These are phyloP conservation scores for Tachyglossus aculeatus DNA, from an alignment of 2,797 vertebrate genomes.

Conservation along the genomic window DNA sequence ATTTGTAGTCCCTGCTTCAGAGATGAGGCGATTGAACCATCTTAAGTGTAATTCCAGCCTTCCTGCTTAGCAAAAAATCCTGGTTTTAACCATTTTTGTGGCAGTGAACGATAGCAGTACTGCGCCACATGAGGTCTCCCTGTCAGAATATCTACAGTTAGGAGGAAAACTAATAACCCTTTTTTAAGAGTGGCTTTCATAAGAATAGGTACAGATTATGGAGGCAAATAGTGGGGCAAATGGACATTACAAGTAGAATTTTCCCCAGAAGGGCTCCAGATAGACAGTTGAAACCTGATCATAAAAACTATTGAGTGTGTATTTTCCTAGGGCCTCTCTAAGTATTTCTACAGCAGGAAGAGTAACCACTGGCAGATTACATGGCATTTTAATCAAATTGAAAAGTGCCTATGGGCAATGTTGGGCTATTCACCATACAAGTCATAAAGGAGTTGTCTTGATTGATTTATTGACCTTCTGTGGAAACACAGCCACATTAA, in stretches of 20 bases:
- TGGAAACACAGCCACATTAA: constrained; percentile 7
- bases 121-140: neutral
- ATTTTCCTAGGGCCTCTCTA: neutral
- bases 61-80: neutral
- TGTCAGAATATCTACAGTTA: neutral
- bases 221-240: constrained; percentile 23
- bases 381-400: constrained; percentile 16
- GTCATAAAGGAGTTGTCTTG: neutral
- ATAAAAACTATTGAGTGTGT: neutral
- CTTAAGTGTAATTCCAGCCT: neutral
- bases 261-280: constrained; percentile 14
- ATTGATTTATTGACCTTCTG: constrained; percentile 34
- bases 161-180: neutral
- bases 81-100: neutral
- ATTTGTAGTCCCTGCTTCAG: constrained; percentile 68
- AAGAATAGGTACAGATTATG: constrained; percentile 14
- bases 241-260: constrained; percentile 16
- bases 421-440: constrained; percentile 27
- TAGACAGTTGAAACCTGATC: neutral
- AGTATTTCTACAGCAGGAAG: neutral
- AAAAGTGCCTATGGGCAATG: constrained; percentile 20
- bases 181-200: neutral
- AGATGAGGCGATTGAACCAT: neutral
- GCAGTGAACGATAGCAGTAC: neutral
- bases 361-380: neutral